These are phyloP conservation scores for Protomyctophum bolini DNA, from an alignment of 2,113 vertebrate genomes.

Conservation along the genomic window DNA sequence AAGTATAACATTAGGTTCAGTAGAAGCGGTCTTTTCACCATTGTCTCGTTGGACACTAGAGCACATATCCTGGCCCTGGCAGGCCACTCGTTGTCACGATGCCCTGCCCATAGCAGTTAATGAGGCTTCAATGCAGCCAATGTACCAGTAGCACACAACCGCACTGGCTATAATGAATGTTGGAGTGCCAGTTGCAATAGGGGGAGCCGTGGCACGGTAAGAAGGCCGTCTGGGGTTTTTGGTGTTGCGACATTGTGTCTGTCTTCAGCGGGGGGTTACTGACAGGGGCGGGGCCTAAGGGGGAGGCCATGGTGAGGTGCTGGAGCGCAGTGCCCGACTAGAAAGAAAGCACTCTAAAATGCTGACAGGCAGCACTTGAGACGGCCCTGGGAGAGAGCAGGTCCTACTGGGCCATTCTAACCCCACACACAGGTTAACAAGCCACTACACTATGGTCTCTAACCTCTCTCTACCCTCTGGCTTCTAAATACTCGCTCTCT, in stretches of 20 bases:
- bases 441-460: constrained; percentile 46
- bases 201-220: constrained; percentile 8
- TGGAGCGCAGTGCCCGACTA: constrained; percentile 54
- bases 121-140: background rate
- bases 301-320: constrained; percentile 54
- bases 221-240: constrained; percentile 28
- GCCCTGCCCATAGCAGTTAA: background rate
- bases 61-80: too few species aligned
- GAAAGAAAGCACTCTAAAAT: constrained; percentile 67
- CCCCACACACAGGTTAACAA: constrained; percentile 68
- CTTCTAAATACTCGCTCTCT: constrained; percentile 31
- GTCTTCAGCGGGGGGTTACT: constrained; percentile 24
- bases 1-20: too few species aligned
- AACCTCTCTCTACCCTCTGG: constrained; percentile 46
- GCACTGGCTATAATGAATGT: constrained; percentile 33
- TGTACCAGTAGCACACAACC: constrained; percentile 35
- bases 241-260: constrained; percentile 59
- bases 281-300: constrained; percentile 22
- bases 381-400: constrained; percentile 57
- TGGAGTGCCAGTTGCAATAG: constrained; percentile 23
- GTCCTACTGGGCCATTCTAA: constrained; percentile 69
- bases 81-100: background rate
- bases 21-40: too few species aligned
- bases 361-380: constrained; percentile 73
- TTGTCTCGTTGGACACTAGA: too few species aligned